Percentiles rank a stretch among this genome's conserved stretches.
phyloP scores from a whole-genome alignment of 2,888 invertebrate genomes.

The Yponomeuta malinellus region DNA sequence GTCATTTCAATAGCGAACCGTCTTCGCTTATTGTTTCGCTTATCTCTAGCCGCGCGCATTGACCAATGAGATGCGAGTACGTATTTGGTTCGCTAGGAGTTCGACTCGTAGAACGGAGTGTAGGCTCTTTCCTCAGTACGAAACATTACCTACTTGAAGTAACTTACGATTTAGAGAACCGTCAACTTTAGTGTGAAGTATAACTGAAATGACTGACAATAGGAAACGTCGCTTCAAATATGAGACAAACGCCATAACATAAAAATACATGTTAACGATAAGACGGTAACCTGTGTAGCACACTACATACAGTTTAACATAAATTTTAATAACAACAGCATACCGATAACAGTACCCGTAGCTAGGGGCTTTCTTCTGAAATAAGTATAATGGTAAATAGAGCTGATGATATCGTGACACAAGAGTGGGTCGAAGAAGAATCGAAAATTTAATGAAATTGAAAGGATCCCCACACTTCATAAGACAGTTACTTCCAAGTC shows the following conservation, averaged over 20 bases:
- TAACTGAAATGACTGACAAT: not conserved
- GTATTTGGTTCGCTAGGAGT: no score
- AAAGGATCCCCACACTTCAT: not conserved
- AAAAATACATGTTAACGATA: slow-evolving; percentile 23
- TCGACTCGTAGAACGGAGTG: no score
- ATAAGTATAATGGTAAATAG: not conserved
- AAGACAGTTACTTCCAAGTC: not conserved
- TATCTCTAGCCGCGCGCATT: no score
- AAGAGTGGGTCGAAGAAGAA: not conserved
- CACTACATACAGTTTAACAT: slow-evolving; percentile 37
- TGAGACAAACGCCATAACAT: not conserved
- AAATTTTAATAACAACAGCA: slow-evolving; percentile 32
- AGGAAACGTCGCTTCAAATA: not conserved
- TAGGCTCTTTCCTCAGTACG: not conserved
- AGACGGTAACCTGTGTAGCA: slow-evolving; percentile 28
- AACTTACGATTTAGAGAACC: slow-evolving; percentile 18
- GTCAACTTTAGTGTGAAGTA: not conserved
- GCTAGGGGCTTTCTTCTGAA: slow-evolving; percentile 3
- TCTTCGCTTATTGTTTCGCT: no score
- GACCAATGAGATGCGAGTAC: no score
- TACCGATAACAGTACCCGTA: slow-evolving; percentile 3
- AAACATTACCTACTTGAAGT: not conserved
- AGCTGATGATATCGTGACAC: not conserved
- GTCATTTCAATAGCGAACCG: no score
- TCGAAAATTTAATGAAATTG: not conserved